A percentile compares a stretch with the other conserved stretches of the same genome.
These are phyloP conservation scores for Nycticorax nycticorax DNA, from an alignment of 2,113 vertebrate genomes.

Conservation along the genomic window DNA sequence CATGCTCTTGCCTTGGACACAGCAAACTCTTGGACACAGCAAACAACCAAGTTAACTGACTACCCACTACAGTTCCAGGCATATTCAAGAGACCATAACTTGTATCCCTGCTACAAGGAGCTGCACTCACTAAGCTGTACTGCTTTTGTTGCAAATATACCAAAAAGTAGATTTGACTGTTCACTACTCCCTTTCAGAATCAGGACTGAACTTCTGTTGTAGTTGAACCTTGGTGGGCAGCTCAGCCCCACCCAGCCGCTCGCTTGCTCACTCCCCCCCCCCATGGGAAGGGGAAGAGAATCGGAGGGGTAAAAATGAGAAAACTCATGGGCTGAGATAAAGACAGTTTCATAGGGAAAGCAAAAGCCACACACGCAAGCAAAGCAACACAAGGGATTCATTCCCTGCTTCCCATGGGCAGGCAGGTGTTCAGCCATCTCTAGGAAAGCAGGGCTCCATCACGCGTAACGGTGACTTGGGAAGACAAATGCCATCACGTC, in stretches of 20 bases:
- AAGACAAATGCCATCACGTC: accelerated
- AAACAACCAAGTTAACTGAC: background rate
- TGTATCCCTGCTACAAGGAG: background rate
- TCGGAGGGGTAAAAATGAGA: background rate
- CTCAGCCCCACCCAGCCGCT: background rate
- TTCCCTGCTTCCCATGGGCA: background rate
- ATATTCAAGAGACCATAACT: background rate
- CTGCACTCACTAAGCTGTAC: background rate
- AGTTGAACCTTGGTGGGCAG: background rate
- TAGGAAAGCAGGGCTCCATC: background rate
- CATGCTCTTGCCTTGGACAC: background rate
- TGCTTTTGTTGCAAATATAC: background rate
- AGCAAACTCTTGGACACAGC: background rate
- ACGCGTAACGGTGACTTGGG: accelerated
- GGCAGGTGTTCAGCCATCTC: background rate
- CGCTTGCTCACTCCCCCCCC: accelerated
- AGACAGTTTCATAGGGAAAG: background rate
- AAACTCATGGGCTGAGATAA: background rate
- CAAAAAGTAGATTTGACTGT: background rate
- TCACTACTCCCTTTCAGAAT: background rate
- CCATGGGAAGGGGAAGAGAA: background rate
- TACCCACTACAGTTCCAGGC: background rate
- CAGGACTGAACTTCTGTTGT: background rate
- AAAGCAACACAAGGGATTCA: background rate
- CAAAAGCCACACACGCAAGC: accelerated